Conservation (phyloP, 2,797 vertebrate genomes). For the Dermochelys coriacea region DNA sequence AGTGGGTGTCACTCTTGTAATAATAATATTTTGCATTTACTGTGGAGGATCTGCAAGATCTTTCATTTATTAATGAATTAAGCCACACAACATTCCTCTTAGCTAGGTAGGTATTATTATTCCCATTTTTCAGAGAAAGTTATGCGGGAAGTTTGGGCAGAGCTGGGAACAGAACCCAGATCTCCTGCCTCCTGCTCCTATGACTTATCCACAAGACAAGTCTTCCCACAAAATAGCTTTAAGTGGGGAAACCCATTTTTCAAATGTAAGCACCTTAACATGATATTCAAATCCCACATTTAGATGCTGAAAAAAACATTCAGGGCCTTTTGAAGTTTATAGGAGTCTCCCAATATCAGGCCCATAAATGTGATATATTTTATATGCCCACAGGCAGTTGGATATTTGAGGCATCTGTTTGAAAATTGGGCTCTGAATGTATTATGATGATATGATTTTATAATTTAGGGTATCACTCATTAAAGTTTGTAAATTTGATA, state of each 20-base stretch:
- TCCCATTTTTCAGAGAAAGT: neutral
- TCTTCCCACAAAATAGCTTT: neutral
- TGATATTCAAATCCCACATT: neutral
- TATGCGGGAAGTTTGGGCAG: neutral
- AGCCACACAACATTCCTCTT: rapidly evolving
- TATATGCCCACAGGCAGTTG: slow-evolving; percentile 13
- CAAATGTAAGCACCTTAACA: neutral
- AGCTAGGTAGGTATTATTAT: slow-evolving; percentile 10
- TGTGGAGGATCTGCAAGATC: slow-evolving; percentile 25
- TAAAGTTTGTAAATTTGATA: slow-evolving; percentile 58
- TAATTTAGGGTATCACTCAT: slow-evolving; percentile 37
- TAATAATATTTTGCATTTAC: slow-evolving; percentile 62
- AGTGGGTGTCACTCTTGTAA: slow-evolving; percentile 23
- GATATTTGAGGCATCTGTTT: slow-evolving; percentile 26
- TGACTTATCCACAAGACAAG: neutral
- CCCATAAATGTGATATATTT: neutral
- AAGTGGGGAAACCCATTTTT: neutral
- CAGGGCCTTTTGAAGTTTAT: neutral
- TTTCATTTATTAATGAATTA: neutral
- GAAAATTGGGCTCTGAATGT: slow-evolving; percentile 9
- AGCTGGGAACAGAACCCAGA: neutral
- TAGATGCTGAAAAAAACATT: neutral
- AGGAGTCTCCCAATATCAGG: neutral
- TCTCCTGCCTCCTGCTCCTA: neutral
- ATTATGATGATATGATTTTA: slow-evolving; percentile 53